Conservation (phyloP, 2,797 vertebrate genomes). For the Lagothrix lagotricha region DNA sequence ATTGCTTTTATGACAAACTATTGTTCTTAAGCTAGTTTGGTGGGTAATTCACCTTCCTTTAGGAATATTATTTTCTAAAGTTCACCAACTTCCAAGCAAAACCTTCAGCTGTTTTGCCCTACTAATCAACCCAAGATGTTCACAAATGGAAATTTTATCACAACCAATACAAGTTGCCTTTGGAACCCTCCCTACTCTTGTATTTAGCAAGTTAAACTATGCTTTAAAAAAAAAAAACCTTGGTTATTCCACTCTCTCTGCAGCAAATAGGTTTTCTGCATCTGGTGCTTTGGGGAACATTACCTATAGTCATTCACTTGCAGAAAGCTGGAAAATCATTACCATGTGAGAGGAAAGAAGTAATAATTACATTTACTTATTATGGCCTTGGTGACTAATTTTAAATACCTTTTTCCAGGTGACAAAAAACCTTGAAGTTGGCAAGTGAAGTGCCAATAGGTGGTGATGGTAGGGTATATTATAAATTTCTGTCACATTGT, state of each 20-base stretch:
- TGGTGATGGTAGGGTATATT: background rate
- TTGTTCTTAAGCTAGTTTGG: background rate
- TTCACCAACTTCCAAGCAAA: background rate
- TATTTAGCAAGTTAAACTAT: constrained; percentile 7
- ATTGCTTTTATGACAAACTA: background rate
- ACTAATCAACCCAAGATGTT: background rate
- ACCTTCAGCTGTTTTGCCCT: background rate
- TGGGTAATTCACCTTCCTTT: background rate
- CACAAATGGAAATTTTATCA: constrained; percentile 17
- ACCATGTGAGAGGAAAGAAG: background rate
- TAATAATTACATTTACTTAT: background rate
- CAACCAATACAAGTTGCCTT: background rate
- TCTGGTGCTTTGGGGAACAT: background rate
- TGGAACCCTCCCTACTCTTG: background rate
- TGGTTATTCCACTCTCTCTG: background rate
- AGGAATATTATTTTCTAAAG: constrained; percentile 2
- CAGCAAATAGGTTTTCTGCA: background rate
- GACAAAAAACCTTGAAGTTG: background rate
- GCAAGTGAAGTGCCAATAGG: background rate
- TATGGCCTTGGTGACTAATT: background rate
- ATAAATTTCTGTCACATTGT: background rate
- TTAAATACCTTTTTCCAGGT: too few species aligned
- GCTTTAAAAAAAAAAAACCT: background rate
- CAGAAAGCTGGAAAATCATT: constrained; percentile 31
- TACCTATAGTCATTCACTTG: background rate